These are phyloP conservation scores for Brachionus paranguensis DNA, from an alignment of 1,140 invertebrate genomes.

Conservation along the genomic window DNA sequence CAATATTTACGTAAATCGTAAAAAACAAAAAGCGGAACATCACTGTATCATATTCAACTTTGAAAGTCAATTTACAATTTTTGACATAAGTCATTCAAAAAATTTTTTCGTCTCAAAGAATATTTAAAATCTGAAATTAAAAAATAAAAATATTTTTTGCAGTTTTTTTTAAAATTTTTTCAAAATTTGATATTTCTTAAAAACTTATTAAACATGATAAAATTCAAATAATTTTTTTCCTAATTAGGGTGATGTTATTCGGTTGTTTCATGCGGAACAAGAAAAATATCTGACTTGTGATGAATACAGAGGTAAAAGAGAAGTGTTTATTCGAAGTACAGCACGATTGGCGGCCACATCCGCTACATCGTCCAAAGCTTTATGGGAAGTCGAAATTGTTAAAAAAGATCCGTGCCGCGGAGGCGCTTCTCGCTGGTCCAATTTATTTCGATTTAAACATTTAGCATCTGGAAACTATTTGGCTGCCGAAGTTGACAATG, in stretches of 20 bases:
- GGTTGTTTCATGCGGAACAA: slow-evolving; percentile 95
- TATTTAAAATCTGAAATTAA: too few relatives aligned
- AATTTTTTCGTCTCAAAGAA: too few relatives aligned
- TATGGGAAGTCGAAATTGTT: slow-evolving; percentile 86
- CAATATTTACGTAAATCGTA: too few relatives aligned
- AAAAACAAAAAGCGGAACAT: too few relatives aligned
- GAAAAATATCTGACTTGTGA: slow-evolving; percentile 99
- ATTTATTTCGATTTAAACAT: slow-evolving; percentile 94
- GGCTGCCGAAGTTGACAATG: slow-evolving; percentile 57
- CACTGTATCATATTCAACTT: too few relatives aligned
- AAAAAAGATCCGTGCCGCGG: slow-evolving; percentile 95
- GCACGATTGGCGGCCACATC: slow-evolving; percentile 87
- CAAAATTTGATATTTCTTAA: too few relatives aligned
- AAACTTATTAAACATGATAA: too few relatives aligned
- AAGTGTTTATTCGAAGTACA: slow-evolving; percentile 60
- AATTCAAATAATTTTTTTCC: background rate
- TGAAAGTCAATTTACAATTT: too few relatives aligned
- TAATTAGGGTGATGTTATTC: slow-evolving; percentile 76
- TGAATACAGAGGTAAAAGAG: slow-evolving; percentile 75
- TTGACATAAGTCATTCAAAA: too few relatives aligned
- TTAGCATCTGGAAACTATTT: slow-evolving; percentile 78
- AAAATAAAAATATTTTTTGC: too few relatives aligned
- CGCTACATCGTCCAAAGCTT: slow-evolving; percentile 93
- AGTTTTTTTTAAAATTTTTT: too few relatives aligned
- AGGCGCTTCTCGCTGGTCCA: slow-evolving; percentile 96